A percentile compares a stretch with the other conserved stretches of the same genome.
These are phyloP conservation scores for Meiosimyza decipiens DNA, from an alignment of 2,888 invertebrate genomes.

Conservation along the genomic window DNA sequence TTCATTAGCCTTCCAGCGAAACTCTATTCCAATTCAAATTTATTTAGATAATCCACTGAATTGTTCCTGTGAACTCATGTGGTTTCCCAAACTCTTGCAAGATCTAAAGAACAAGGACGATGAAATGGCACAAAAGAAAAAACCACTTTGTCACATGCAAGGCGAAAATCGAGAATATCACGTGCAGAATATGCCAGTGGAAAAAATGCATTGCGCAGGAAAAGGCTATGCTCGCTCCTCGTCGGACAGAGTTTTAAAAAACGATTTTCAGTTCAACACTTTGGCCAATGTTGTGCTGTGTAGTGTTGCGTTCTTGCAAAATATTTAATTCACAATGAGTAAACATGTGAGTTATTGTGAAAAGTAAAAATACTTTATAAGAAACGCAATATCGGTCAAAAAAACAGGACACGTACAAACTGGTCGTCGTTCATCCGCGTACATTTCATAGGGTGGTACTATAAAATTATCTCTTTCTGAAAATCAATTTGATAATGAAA, in stretches of 20 bases:
- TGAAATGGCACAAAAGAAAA: constrained; percentile 89
- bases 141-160: constrained; percentile 84
- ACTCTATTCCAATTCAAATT: background rate
- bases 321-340: constrained; percentile 6
- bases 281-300: constrained; percentile 38
- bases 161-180: constrained; percentile 85
- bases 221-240: constrained; percentile 67
- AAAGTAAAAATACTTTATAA: background rate
- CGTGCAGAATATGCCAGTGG: constrained; percentile 83
- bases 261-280: constrained; percentile 62
- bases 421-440: constrained; percentile 10
- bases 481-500: background rate
- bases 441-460: constrained; percentile 37
- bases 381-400: constrained; percentile 5
- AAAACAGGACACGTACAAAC: constrained; percentile 10
- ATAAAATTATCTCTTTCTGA: background rate
- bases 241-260: constrained; percentile 59
- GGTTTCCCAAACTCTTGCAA: constrained; percentile 87
- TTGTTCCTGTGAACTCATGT: constrained; percentile 88
- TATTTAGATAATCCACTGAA: constrained; percentile 84
- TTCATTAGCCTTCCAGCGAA: background rate
- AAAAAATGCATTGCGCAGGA: constrained; percentile 85
- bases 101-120: constrained; percentile 84
- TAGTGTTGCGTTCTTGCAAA: constrained; percentile 23
- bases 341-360: background rate